Evolutionary conservation across 1,140 invertebrate species (phyloP), one percentile per base, ranked within the genome.

Genomic region (Argopecten irradians): DNA sequence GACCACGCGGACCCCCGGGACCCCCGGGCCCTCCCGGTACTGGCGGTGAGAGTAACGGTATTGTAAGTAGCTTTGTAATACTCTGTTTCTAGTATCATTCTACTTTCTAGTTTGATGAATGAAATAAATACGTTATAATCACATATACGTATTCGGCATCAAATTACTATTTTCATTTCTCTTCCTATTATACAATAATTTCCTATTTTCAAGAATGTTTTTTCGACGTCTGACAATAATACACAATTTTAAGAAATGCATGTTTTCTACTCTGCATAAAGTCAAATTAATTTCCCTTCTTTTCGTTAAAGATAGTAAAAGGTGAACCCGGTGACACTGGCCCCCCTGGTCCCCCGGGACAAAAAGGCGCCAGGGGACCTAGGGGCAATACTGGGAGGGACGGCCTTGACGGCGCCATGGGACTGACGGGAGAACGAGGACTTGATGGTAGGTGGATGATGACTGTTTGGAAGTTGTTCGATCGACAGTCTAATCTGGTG

Each of bases 1-100:
- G 86, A 83, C 86, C 86, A 83, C 86, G 39, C 16, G 86, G 86
- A 82, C 86, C 82, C 22, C 82, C 34, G 41, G 86, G 86, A 35
- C 71, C 83, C 22, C 86, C 82, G 22, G 86, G 86, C 19, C 86
- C 35, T 71, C 55, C 55, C 1, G 55, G 55, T 28, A 28, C 22
- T 71, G 55, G 55, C 55, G 55, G 55, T 28, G 55, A 28, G 28
- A 71, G 55, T 71, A 71, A 28, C 28, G 55, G 55, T 28, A 28
- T 71, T 71, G 55, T 71, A 28, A 71, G 55, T 71, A 5, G 14
- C 0, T n/a, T n/a, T 5, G 1, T 71, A n/a, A 16, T 46, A 19
- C 13, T 1, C 1, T 46, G 3, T 2, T 19, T 16, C 43, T 11
- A 2, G 9, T 1, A 46, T 22, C 3, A 19, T 19, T 19, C 13